These are phyloP conservation scores for Holcopasites calliopsidis DNA, from an alignment of 1,140 invertebrate genomes.

Conservation along the genomic window DNA sequence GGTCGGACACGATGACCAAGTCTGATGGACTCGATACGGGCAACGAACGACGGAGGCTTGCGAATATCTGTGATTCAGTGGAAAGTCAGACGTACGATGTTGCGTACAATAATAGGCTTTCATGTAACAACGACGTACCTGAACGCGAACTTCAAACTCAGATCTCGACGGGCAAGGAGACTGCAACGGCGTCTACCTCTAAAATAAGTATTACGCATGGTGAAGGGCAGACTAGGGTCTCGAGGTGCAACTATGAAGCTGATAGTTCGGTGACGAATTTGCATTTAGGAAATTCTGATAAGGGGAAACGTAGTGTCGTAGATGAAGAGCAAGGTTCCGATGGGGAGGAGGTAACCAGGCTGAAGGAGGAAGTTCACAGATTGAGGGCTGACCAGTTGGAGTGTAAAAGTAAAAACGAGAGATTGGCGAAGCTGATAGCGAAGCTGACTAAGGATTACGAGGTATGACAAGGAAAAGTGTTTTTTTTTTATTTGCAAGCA, in stretches of 20 bases:
- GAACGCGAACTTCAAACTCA: neutral
- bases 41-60: neutral
- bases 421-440: conserved; percentile 55
- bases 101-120: neutral
- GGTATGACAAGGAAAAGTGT: conserved; percentile 46
- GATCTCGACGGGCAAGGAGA: neutral
- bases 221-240: neutral
- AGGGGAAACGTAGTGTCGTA: neutral
- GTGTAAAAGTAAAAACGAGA: conserved; percentile 56
- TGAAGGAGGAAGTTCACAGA: conserved; percentile 52
- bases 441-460: conserved; percentile 67
- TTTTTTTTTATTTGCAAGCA: conserved; percentile 22
- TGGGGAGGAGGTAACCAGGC: conserved; percentile 34
- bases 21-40: neutral
- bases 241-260: conserved; percentile 1
- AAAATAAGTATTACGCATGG: neutral
- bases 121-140: neutral
- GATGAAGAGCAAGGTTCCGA: neutral
- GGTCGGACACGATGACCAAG: neutral
- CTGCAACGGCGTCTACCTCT: neutral
- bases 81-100: neutral
- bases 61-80: neutral
- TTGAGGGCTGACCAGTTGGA: conserved; percentile 45
- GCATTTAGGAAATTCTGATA: conserved; percentile 38
- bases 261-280: conserved; percentile 18